Conservation (phyloP, 2,797 vertebrate species). For the Sebastes cheni region DNA sequence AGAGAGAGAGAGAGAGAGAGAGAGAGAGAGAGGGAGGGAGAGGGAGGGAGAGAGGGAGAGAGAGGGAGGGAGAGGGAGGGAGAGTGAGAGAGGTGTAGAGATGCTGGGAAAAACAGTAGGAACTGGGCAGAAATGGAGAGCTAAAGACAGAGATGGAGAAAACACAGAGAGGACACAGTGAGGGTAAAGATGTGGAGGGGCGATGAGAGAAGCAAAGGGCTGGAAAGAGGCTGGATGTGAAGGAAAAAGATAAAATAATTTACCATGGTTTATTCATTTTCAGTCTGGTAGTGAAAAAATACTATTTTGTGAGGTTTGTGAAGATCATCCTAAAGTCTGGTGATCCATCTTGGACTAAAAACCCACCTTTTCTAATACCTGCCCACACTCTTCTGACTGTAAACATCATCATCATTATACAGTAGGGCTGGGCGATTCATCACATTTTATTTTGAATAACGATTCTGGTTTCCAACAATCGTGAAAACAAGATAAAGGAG, state of each 20-base stretch:
- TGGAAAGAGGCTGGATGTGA: not conserved
- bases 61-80: not conserved
- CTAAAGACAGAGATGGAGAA: not conserved
- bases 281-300: not conserved
- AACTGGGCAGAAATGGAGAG: conserved; percentile 6
- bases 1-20: not conserved
- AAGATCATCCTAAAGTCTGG: not conserved
- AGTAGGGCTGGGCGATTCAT: too few species aligned
- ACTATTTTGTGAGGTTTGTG: not conserved
- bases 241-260: not conserved
- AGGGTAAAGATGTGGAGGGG: not conserved
- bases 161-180: not conserved
- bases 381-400: not conserved
- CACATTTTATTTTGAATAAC: not conserved
- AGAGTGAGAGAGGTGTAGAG: not conserved
- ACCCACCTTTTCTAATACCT: not conserved
- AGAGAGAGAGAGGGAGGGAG: not conserved
- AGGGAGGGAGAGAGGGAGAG: not conserved
- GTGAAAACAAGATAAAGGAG: too few species aligned
- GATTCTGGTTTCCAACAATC: not conserved
- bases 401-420: too few species aligned
- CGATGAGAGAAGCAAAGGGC: not conserved
- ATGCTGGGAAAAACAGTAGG: not conserved
- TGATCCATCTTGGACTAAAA: not conserved
- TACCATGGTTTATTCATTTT: not conserved